Percentiles rank a stretch among this genome's conserved stretches.
These are phyloP conservation scores for Dufourea novaeangliae DNA, from an alignment of 1,140 invertebrate genomes.

Conservation along the genomic window DNA sequence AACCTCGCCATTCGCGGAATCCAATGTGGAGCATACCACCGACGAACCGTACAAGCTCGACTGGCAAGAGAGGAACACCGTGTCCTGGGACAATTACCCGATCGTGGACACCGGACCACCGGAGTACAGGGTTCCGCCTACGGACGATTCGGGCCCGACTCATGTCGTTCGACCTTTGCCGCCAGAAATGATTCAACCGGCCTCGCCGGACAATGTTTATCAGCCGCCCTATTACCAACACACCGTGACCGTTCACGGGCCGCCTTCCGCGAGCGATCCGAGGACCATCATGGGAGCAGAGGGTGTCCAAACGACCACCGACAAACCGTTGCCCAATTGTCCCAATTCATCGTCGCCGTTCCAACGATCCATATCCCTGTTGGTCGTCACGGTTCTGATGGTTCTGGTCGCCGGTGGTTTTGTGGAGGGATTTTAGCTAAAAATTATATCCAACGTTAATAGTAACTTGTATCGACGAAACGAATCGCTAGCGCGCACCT, in stretches of 20 bases:
- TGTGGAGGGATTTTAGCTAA: slow-evolving; percentile 42
- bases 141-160: no score
- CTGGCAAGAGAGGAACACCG: neutral
- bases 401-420: neutral
- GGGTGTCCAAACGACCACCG: slow-evolving; percentile 46
- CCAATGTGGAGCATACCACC: neutral
- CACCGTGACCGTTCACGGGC: slow-evolving; percentile 42
- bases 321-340: slow-evolving; percentile 58
- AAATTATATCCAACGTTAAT: neutral
- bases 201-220: slow-evolving; percentile 46
- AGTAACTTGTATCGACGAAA: neutral
- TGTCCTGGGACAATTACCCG: neutral
- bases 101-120: neutral
- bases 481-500: slow-evolving; percentile 6
- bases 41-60: no score
- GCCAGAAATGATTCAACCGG: slow-evolving; percentile 50
- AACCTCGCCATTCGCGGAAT: slow-evolving; percentile 18
- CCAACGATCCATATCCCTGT: neutral
- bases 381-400: slow-evolving; percentile 3
- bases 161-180: slow-evolving; percentile 27
- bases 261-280: neutral
- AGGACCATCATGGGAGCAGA: neutral
- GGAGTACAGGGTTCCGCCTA: neutral
- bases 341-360: neutral
- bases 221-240: slow-evolving; percentile 63